phyloP scores from a whole-genome alignment of 2,888 invertebrate species.

The Pristionchus fissidentatus region DNA sequence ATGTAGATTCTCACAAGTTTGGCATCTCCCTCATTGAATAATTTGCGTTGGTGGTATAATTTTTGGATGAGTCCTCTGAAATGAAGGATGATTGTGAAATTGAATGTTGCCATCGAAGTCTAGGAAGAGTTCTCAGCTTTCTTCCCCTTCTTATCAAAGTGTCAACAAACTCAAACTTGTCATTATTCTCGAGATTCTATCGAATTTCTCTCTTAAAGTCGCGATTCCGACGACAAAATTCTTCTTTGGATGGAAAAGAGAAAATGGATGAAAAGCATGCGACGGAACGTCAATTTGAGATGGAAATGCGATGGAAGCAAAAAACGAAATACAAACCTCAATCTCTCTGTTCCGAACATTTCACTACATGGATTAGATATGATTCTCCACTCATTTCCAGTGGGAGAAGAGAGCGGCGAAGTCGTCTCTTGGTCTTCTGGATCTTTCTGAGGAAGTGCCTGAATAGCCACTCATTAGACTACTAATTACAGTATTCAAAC shows the following conservation, averaged over 20 bases:
- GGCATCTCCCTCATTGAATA: constrained; percentile 65
- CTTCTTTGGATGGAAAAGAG: background rate
- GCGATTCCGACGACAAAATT: background rate
- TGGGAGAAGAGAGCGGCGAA: constrained; percentile 42
- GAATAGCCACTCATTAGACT: constrained; percentile 17
- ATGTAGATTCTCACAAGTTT: constrained; percentile 58
- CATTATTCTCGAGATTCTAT: background rate
- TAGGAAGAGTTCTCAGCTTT: background rate
- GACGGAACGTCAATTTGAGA: constrained; percentile 8
- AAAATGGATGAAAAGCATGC: constrained; percentile 10
- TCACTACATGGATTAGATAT: constrained; percentile 71
- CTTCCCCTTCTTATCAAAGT: background rate
- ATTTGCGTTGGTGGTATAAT: constrained; percentile 67
- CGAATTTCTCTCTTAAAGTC: background rate
- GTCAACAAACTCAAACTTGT: background rate
- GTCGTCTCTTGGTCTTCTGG: constrained; percentile 59
- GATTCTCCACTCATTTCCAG: constrained; percentile 67
- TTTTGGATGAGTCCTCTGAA: constrained; percentile 65
- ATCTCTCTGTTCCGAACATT: constrained; percentile 59
- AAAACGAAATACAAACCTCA: background rate
- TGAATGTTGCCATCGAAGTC: background rate
- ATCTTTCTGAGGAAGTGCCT: constrained; percentile 72
- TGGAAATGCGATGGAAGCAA: background rate
- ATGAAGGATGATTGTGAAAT: background rate
- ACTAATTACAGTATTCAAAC: constrained; percentile 52